Percentiles rank a stretch among this genome's conserved stretches.
phyloP scores from a whole-genome alignment of 2,113 vertebrate genomes.

The Tor tambroides region DNA sequence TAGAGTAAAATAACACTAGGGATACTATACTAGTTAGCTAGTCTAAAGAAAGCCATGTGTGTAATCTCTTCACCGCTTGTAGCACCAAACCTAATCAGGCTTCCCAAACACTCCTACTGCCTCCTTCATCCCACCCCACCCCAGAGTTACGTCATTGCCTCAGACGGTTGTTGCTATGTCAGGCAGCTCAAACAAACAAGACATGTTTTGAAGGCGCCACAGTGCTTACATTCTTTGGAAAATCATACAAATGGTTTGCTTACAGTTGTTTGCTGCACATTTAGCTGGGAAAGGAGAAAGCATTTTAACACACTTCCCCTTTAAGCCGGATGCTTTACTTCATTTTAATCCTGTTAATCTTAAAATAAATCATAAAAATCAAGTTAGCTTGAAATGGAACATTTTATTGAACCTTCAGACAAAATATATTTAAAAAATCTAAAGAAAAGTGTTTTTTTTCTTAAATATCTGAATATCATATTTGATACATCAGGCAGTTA shows the following conservation, averaged over 20 bases:
- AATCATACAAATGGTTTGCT: background rate
- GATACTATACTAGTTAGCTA: background rate
- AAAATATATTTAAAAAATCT: background rate
- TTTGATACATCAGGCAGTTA: background rate
- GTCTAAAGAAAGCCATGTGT: background rate
- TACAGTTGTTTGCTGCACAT: background rate
- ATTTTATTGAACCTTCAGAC: background rate
- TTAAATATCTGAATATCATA: background rate
- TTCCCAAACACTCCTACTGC: background rate
- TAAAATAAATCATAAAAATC: background rate
- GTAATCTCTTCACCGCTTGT: background rate
- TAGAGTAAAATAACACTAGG: slow-evolving; percentile 62
- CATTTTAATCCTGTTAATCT: background rate
- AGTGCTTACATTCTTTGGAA: background rate
- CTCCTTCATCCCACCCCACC: background rate
- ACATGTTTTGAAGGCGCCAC: background rate
- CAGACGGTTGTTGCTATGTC: background rate
- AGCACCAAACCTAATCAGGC: slow-evolving; percentile 1
- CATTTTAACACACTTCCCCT: background rate
- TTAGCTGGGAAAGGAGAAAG: background rate
- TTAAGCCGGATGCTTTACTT: background rate
- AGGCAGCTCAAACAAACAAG: background rate
- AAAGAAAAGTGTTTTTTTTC: background rate
- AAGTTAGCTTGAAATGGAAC: background rate
- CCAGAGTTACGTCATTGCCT: background rate